phyloP scores from a whole-genome alignment of 2,888 invertebrate species.

The Dromius quadrimaculatus region DNA sequence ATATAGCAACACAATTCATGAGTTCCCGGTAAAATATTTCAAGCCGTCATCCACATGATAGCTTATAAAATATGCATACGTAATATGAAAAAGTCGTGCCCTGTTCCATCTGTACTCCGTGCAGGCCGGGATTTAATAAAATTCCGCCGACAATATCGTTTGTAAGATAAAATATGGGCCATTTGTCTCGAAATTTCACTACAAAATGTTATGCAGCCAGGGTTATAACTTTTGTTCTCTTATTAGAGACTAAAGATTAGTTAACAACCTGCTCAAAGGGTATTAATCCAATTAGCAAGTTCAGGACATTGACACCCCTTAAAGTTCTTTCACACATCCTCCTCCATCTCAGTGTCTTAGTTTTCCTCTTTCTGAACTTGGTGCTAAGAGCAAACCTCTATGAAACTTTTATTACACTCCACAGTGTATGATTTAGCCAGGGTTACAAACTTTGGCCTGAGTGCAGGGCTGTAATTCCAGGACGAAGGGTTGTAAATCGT shows the following conservation, averaged over 20 bases:
- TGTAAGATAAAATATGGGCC: slow-evolving; percentile 45
- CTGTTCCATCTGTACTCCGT: neutral
- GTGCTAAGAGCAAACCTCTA: slow-evolving; percentile 30
- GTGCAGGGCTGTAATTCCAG: slow-evolving; percentile 28
- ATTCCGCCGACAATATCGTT: slow-evolving; percentile 34
- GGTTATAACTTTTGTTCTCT: slow-evolving; percentile 25
- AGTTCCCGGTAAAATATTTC: too few relatives aligned
- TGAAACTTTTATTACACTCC: slow-evolving; percentile 32
- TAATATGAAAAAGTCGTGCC: slow-evolving; percentile 41
- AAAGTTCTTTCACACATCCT: neutral
- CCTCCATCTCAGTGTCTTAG: neutral
- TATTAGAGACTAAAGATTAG: too few relatives aligned
- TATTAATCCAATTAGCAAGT: slow-evolving; percentile 9
- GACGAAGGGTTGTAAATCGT: slow-evolving; percentile 16
- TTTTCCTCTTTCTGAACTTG: neutral
- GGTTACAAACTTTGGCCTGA: slow-evolving; percentile 32
- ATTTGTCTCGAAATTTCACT: slow-evolving; percentile 38
- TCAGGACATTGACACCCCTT: slow-evolving; percentile 1
- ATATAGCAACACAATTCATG: too few relatives aligned
- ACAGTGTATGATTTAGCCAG: slow-evolving; percentile 21
- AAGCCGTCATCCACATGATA: slow-evolving; percentile 27
- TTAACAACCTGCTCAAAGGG: neutral
- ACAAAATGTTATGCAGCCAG: slow-evolving; percentile 24
- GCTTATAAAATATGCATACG: slow-evolving; percentile 49
- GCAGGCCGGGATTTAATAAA: slow-evolving; percentile 43